These are phyloP conservation scores for Ophonus ardosiacus DNA, from an alignment of 2,888 invertebrate species.

Conservation along the genomic window DNA sequence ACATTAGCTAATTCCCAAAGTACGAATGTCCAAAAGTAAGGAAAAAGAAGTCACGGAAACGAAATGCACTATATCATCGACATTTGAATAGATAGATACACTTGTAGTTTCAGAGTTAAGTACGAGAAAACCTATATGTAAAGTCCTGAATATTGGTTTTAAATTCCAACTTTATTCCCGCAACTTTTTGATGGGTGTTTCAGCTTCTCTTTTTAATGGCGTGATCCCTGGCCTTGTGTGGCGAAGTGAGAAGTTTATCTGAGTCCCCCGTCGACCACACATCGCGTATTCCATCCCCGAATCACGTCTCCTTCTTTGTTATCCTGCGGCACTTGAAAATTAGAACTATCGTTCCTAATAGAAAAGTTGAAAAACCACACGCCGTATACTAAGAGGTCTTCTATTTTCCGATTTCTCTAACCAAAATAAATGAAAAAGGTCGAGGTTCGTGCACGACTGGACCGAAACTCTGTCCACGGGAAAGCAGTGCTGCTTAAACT, in stretches of 20 bases:
- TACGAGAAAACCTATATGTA: too few species aligned
- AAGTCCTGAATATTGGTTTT: too few species aligned
- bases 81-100: too few species aligned
- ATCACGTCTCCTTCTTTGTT: constrained; percentile 36
- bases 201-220: neutral
- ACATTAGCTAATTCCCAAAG: too few species aligned
- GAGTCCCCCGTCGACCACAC: neutral
- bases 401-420: constrained; percentile 68
- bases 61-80: too few species aligned
- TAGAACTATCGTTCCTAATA: constrained; percentile 56
- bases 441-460: constrained; percentile 39
- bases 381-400: constrained; percentile 41
- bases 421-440: constrained; percentile 71
- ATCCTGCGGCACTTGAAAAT: constrained; percentile 40
- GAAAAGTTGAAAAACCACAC: constrained; percentile 62
- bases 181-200: neutral
- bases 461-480: neutral
- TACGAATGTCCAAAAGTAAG: too few species aligned
- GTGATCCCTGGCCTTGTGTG: neutral
- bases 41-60: too few species aligned
- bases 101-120: too few species aligned
- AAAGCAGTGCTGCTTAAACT: neutral
- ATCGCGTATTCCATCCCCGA: constrained; percentile 20
- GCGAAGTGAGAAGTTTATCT: neutral
- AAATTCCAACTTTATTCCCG: too few species aligned